Evolutionary conservation across 2,113 vertebrate genomes (phyloP), one percentile per base, ranked within the genome.

Genomic region (Eptesicus fuscus): DNA sequence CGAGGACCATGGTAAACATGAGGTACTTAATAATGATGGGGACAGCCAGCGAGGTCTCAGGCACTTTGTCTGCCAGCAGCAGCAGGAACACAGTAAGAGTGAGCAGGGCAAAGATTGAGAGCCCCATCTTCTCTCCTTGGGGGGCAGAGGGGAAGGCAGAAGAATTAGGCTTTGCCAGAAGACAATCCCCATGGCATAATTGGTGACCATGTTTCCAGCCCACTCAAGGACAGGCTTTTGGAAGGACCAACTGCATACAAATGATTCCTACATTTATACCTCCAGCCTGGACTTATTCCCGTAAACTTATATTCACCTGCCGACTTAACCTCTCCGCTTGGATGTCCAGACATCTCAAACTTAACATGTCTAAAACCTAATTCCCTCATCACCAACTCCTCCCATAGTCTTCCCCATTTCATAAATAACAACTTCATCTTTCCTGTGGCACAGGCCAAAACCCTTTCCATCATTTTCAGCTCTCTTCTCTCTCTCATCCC

Each of bases 11-110:
- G 95, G 99, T 99, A 96, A 99, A 99, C 99, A 99, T 99, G 91
- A 99, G 98, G 97, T 99, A 99, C 96, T 99, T 99, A 97, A 99
- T 98, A 6, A 99, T 99, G 96, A 99, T 98, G 95, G 99, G 99
- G 10, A 99, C 99, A 0, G 99, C 98, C 95, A 99, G 91, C 0
- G 99, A 99, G 0, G 99, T 99, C 98, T 99, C 99, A 0, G 99
- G 99, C 44, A 99, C 98, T 96, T 99, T 99, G 96, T 99, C 98
- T 0, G 99, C 99, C 98, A 99, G 97, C 97, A 99, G 99, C 88
- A 99, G 98, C 96, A 99, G 97, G 97, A 99, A 99, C 86, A 99
- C 99, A 3, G 99, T 99, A 17, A 99, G 98, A 83, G 99, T 99
- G 90, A 99, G 98, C 93, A 99, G 97, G 4, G 99, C 99, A 7